Base-by-base conservation (phyloP, 2,113 vertebrate genomes). In the Brachirus orientalis region DNA sequence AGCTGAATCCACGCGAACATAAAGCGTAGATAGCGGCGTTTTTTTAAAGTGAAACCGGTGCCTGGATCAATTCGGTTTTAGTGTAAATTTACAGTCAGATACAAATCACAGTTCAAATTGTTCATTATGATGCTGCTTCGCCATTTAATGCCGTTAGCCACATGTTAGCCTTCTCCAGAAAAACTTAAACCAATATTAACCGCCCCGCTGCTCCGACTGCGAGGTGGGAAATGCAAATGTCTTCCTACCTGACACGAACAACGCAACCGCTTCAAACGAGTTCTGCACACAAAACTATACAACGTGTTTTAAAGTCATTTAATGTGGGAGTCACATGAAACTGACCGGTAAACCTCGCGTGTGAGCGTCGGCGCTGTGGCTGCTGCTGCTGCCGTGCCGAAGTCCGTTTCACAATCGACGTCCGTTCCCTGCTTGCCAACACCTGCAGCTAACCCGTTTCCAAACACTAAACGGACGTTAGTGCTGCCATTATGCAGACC, bases 221-320 rank as follows among this genome's bases (percentile, higher is more conserved):
- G 12, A 3, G 3, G 28, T 6, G 20, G 1, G 2, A 1, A 1
- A 8, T 16, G 28, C 8, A 38, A 20, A 4, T 0, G 16, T 22
- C 16, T 0, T 2, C 14, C 48, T 8, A 38, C n/a, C n/a, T 38
- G 10, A 38, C 37, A 38, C 37, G n/a, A n/a, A 38, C 28, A 28
- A 28, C 6, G 3, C 28, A 28, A 28, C 6, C 6, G 28, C 6
- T 28, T 3, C 3, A 3, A 28, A 4, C 28, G 28, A 28, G 6
- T 28, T 28, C 28, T 28, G 6, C 28, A 28, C 6, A 28, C 28
- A 28, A 28, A 28, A 28, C 12, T 43, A 41, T 13, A 43, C 10
- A 43, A 13, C 4, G 4, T 12, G 14, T 43, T 43, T 43, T 4
- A 2, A 43, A 13, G 10, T 1, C 4, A 13, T 43, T 43, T 10